Evolutionary conservation across 2,888 invertebrate genomes (phyloP).

Genomic region (Chrysolina oricalcia): DNA sequence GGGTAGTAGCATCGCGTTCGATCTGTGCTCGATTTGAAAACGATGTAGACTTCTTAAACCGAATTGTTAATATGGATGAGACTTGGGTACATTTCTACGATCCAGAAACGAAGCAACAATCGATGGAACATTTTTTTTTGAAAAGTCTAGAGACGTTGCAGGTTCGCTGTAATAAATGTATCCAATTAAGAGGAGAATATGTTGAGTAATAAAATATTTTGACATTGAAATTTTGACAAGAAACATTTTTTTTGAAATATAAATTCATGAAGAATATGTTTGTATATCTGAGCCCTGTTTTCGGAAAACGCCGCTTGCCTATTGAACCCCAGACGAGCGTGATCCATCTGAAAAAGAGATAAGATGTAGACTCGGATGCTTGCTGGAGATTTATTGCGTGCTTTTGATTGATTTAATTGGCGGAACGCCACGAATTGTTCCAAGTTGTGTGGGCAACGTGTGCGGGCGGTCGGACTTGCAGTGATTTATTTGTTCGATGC

Average conservation of each 20-base stretch:
- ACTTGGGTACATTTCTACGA: too few relatives aligned
- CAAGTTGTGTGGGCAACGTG: conserved; percentile 2
- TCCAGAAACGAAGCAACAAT: too few relatives aligned
- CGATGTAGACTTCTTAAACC: too few relatives aligned
- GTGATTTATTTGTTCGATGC: conserved; percentile 5
- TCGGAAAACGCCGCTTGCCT: not conserved
- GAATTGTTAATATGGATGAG: too few relatives aligned
- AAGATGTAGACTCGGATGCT: conserved; percentile 6
- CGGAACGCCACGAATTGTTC: conserved; percentile 21
- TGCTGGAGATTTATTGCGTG: conserved; percentile 13
- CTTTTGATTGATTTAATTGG: conserved; percentile 24
- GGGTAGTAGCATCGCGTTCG: too few relatives aligned
- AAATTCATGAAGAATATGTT: not conserved
- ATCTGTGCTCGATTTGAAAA: too few relatives aligned
- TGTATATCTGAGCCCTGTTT: not conserved
- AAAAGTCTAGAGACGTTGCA: too few relatives aligned
- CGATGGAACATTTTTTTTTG: too few relatives aligned
- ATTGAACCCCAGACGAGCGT: not conserved
- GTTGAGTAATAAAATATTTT: too few relatives aligned
- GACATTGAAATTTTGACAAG: too few relatives aligned
- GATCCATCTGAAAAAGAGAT: not conserved
- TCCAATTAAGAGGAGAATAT: too few relatives aligned
- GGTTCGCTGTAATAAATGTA: too few relatives aligned
- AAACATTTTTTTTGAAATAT: not conserved
- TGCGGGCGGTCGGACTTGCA: not conserved